Evolutionary conservation across 2,113 vertebrate genomes (phyloP).

Genomic region (Actenoides lindsayi): DNA sequence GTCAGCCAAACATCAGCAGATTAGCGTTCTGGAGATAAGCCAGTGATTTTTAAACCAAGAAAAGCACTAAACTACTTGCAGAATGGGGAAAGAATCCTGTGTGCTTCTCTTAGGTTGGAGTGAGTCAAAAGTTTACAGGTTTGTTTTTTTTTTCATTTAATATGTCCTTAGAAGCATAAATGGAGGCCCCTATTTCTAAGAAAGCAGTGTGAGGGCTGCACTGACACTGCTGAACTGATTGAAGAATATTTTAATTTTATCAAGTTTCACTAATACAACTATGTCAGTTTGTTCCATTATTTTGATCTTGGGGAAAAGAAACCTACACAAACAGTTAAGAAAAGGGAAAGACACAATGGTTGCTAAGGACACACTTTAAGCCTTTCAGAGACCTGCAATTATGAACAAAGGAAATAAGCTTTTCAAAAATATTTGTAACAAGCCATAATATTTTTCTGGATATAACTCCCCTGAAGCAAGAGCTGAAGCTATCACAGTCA

Average conservation of each 20-base stretch:
- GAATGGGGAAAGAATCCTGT: neutral
- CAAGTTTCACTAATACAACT: neutral
- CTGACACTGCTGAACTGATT: neutral
- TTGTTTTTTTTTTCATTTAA: neutral
- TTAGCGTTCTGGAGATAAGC: neutral
- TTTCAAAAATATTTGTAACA: neutral
- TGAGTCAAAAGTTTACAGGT: neutral
- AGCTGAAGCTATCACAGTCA: neutral
- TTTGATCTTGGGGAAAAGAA: neutral
- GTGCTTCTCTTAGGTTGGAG: neutral
- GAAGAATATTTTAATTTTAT: neutral
- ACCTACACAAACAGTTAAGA: neutral
- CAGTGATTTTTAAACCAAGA: neutral
- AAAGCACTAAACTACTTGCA: neutral
- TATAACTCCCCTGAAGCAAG: neutral
- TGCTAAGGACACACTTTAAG: neutral
- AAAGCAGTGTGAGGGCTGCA: neutral
- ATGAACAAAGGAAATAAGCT: neutral
- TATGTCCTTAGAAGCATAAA: neutral
- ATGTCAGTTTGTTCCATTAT: neutral
- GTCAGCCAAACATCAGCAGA: neutral
- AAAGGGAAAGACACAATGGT: neutral
- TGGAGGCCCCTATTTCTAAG: neutral
- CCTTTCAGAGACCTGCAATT: neutral
- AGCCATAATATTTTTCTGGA: neutral